Evolutionary conservation across 2,797 vertebrate species (phyloP).

Genomic region (Muscicapa striata): DNA sequence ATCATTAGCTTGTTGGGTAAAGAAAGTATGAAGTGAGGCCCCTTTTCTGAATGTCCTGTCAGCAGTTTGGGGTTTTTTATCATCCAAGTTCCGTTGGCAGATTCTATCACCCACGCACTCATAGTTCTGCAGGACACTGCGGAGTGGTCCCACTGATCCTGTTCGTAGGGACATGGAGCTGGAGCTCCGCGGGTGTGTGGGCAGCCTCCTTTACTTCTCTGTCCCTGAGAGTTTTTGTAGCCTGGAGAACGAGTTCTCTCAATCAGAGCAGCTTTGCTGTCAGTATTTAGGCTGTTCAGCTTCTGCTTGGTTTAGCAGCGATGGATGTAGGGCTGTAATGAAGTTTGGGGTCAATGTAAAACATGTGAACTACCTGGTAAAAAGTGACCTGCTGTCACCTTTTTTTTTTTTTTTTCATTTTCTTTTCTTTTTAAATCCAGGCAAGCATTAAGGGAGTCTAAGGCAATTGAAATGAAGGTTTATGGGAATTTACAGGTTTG

Average conservation of each 20-base stretch:
- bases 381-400: not conserved
- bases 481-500: not conserved
- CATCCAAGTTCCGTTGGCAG: rapidly evolving
- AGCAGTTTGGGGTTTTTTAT: not conserved
- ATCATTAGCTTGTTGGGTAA: not conserved
- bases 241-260: not conserved
- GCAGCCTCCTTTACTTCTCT: not conserved
- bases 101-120: rapidly evolving
- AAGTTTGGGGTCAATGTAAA: not conserved
- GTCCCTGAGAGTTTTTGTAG: not conserved
- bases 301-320: not conserved
- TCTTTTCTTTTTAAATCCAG: not conserved
- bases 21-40: not conserved
- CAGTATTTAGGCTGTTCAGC: not conserved
- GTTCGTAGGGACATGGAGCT: not conserved
- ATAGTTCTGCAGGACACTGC: not conserved
- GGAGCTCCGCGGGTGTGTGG: rapidly evolving
- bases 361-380: not conserved
- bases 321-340: not conserved
- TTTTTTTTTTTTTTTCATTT: not conserved
- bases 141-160: not conserved
- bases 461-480: not conserved
- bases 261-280: not conserved
- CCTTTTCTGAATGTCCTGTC: not conserved
- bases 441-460: rapidly evolving